Evolutionary conservation across 2,888 invertebrate species (phyloP).

Genomic region (Saturnia pavonia): DNA sequence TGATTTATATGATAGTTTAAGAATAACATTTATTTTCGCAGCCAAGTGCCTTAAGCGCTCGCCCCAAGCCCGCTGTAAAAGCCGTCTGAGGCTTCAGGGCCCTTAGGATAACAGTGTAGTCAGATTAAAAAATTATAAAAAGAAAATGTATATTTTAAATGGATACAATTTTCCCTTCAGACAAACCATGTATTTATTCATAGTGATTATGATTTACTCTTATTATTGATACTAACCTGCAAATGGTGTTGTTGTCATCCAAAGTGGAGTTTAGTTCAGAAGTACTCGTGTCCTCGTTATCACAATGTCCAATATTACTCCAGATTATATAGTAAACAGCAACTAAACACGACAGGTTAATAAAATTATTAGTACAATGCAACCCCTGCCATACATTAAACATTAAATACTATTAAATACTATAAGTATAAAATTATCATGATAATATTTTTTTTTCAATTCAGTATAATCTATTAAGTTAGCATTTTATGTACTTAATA

Average conservation of each 20-base stretch:
- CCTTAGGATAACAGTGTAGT: too few species aligned
- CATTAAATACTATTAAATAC: not conserved
- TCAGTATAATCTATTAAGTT: not conserved
- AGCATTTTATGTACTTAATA: not conserved
- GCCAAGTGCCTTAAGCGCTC: too few species aligned
- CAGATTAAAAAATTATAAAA: too few species aligned
- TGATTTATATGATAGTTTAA: too few species aligned
- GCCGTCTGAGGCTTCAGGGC: too few species aligned
- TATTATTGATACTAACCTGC: slow-evolving; percentile 55
- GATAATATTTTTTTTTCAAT: not conserved
- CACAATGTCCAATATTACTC: slow-evolving; percentile 86
- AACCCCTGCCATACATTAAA: not conserved
- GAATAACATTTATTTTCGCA: too few species aligned
- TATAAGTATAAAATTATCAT: not conserved
- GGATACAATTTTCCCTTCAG: too few species aligned
- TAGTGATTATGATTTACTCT: not conserved
- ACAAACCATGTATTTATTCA: not conserved
- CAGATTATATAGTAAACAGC: slow-evolving; percentile 88
- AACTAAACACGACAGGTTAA: slow-evolving; percentile 67
- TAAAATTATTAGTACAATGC: not conserved
- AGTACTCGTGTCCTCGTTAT: slow-evolving; percentile 56
- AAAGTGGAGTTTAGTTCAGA: slow-evolving; percentile 55
- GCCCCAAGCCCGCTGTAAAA: too few species aligned
- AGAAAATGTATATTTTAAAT: too few species aligned
- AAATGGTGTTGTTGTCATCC: slow-evolving; percentile 58